A percentile compares a stretch with the other conserved stretches of the same genome.
Conservation (phyloP, 2,888 invertebrate genomes). For the Anthrax anthrax region DNA sequence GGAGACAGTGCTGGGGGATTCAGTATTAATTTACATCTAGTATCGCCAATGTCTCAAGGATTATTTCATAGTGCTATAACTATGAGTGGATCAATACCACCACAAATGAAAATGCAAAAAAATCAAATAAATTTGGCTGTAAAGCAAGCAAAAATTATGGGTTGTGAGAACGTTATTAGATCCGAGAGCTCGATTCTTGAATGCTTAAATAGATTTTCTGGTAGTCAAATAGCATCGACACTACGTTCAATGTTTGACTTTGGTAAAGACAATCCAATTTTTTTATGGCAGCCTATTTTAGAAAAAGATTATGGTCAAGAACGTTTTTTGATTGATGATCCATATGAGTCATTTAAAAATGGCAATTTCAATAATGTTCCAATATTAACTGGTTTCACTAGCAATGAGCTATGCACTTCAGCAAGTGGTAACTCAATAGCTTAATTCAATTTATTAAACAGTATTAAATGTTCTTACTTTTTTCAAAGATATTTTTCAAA, state of each 20-base stretch:
- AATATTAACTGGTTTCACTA: constrained; percentile 36
- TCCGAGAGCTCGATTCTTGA: constrained; percentile 29
- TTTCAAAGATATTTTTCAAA: constrained; percentile 20
- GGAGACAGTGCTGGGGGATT: constrained; percentile 32
- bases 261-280: constrained; percentile 21
- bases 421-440: constrained; percentile 31
- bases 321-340: constrained; percentile 36
- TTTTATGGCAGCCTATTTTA: constrained; percentile 36
- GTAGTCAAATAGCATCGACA: constrained; percentile 10
- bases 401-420: constrained; percentile 36
- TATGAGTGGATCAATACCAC: constrained; percentile 35
- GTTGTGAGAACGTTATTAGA: constrained; percentile 30
- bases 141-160: constrained; percentile 35
- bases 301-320: constrained; percentile 37
- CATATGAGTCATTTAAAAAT: constrained; percentile 27
- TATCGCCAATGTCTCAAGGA: constrained; percentile 27
- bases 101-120: constrained; percentile 22
- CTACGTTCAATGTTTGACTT: constrained; percentile 19
- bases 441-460: too few relatives aligned
- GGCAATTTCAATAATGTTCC: constrained; percentile 37
- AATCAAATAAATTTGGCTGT: constrained; percentile 36
- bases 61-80: constrained; percentile 41
- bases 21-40: constrained; percentile 24
- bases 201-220: constrained; percentile 31
- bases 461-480: constrained; percentile 15